These are phyloP conservation scores for Pterophyllum scalare DNA, from an alignment of 2,113 vertebrate genomes.

Conservation along the genomic window DNA sequence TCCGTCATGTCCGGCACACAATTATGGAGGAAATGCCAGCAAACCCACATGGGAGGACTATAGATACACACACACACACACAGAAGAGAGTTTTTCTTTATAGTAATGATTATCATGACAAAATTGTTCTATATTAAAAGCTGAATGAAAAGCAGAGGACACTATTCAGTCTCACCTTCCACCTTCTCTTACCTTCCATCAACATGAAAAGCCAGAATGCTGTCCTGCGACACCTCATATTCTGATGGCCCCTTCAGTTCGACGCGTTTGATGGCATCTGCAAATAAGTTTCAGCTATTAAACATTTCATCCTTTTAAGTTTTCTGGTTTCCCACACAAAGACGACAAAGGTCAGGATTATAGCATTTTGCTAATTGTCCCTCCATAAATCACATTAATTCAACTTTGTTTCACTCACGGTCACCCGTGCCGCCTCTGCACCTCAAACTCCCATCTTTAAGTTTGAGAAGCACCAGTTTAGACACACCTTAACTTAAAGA, in stretches of 20 bases:
- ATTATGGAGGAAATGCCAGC: constrained; percentile 86
- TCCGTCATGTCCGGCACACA: constrained; percentile 76
- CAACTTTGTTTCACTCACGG: background rate
- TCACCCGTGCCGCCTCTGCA: background rate
- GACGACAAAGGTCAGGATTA: background rate
- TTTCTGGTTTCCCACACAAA: background rate
- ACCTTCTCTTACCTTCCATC: constrained; percentile 85
- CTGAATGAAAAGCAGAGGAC: background rate
- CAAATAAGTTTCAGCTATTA: constrained; percentile 15
- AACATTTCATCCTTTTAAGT: background rate
- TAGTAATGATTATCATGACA: background rate
- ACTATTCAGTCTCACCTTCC: background rate
- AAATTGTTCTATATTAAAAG: background rate
- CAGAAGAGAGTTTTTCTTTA: background rate
- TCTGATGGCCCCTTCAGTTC: constrained; percentile 81
- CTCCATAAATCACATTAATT: background rate
- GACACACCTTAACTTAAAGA: background rate
- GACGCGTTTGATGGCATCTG: constrained; percentile 87
- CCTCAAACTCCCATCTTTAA: background rate
- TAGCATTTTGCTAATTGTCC: background rate
- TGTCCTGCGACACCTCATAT: constrained; percentile 81
- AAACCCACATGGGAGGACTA: constrained; percentile 86
- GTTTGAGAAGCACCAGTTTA: background rate
- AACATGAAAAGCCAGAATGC: constrained; percentile 83
- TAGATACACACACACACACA: background rate